Evolutionary conservation across 1,140 invertebrate genomes (phyloP).

Genomic region (Limonius californicus): DNA sequence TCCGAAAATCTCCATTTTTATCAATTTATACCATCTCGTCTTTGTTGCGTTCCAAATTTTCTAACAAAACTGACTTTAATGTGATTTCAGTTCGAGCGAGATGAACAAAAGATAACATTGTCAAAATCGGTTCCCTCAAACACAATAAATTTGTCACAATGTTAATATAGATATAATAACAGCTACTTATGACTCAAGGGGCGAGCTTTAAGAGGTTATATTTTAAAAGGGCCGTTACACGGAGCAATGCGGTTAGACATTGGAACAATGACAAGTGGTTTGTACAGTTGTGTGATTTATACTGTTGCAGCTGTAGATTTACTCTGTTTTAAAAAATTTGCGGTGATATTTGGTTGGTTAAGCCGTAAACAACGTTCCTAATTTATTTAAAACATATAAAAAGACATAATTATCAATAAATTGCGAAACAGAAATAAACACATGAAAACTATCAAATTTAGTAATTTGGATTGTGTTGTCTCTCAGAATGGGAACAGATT

Average conservation of each 20-base stretch:
- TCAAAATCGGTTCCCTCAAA: slow-evolving; percentile 26
- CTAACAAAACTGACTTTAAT: slow-evolving; percentile 30
- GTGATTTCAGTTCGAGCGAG: slow-evolving; percentile 6
- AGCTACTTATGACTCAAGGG: slow-evolving; percentile 25
- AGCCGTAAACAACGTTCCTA: too few species aligned
- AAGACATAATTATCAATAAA: too few species aligned
- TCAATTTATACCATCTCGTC: slow-evolving; percentile 13
- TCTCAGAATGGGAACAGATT: too few species aligned
- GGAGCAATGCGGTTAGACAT: slow-evolving; percentile 31
- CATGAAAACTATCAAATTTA: too few species aligned
- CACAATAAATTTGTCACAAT: slow-evolving; percentile 35
- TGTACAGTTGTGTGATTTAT: slow-evolving; percentile 25
- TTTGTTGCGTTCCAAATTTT: slow-evolving; percentile 14
- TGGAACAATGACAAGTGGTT: slow-evolving; percentile 33
- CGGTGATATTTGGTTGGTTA: too few species aligned
- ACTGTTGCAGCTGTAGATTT: slow-evolving; percentile 24
- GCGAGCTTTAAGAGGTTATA: slow-evolving; percentile 25
- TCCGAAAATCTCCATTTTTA: slow-evolving; percentile 18
- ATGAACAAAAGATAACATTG: slow-evolving; percentile 24
- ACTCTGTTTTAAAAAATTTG: background rate
- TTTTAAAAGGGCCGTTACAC: slow-evolving; percentile 26
- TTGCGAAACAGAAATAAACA: too few species aligned
- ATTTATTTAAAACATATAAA: too few species aligned
- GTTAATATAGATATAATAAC: slow-evolving; percentile 34
- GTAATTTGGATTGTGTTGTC: too few species aligned